Evolutionary conservation across 2,888 invertebrate genomes (phyloP).

Genomic region (Chelonus formosanus): DNA sequence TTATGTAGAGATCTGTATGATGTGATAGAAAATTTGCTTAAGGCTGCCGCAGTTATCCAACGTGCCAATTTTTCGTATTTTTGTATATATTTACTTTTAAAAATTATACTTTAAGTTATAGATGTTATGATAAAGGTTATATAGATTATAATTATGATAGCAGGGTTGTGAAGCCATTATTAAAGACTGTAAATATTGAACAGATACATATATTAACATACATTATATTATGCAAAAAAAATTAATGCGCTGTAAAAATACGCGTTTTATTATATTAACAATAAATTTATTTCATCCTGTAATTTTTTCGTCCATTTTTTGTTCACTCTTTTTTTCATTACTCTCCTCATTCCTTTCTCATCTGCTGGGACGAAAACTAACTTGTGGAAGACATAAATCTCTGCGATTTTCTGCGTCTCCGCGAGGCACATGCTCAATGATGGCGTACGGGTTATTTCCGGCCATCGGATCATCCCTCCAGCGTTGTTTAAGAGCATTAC

Average conservation of each 20-base stretch:
- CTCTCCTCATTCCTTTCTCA: slow-evolving; percentile 15
- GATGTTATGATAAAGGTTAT: neutral
- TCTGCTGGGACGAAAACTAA: slow-evolving; percentile 20
- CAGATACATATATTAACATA: slow-evolving; percentile 38
- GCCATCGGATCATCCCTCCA: slow-evolving; percentile 16
- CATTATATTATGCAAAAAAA: slow-evolving; percentile 19
- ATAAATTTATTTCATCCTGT: no score
- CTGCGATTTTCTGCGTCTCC: slow-evolving; percentile 30
- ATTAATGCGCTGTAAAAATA: slow-evolving; percentile 12
- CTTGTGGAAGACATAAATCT: slow-evolving; percentile 40
- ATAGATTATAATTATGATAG: neutral
- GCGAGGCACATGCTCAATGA: neutral
- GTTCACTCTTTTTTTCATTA: neutral
- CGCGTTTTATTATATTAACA: no score
- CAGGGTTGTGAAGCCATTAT: no score
- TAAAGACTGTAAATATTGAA: slow-evolving; percentile 42
- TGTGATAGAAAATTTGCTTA: slow-evolving; percentile 42
- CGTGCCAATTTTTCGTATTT: slow-evolving; percentile 62
- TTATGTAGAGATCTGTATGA: slow-evolving; percentile 14
- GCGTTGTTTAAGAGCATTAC: neutral
- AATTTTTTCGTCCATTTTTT: no score
- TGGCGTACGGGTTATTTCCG: slow-evolving; percentile 40
- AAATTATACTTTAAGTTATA: no score
- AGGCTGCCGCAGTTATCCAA: slow-evolving; percentile 45
- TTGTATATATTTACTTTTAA: slow-evolving; percentile 55